Evolutionary conservation across 2,113 vertebrate genomes (phyloP), one percentile per base, ranked within the genome.

Genomic region (Lepisosteus oculatus): DNA sequence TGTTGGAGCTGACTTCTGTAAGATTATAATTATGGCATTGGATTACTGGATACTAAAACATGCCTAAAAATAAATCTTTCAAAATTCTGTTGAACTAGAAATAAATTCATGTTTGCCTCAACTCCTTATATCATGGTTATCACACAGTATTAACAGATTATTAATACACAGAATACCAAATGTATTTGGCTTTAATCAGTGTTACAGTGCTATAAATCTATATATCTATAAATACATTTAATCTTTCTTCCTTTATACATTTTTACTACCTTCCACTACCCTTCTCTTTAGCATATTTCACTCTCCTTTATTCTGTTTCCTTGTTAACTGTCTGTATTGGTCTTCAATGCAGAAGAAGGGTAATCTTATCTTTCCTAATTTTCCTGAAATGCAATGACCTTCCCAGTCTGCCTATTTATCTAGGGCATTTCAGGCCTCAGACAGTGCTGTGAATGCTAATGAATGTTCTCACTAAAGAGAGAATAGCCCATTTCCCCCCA

Each of bases 301-400:
- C 15, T 42, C 15, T 42, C 62, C 29, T 51, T 9, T 51, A 51
- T 51, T 51, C 47, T 51, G n/a, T 11, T 11, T 64, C 12, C 29
- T 9, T 64, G 62, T 11, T 64, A 64, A 11, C 42, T 43, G 29
- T 41, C 62, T 42, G 42, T 64, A 42, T 64, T 64, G 29, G 3
- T 42, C 9, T 43, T 64, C 9, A 64, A 42, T 29, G 9, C 29
- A 42, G 17, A 42, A 64, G 4, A 12, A 9, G 42, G 62, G 62
- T 64, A 29, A 12, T 42, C 12, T 64, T 42, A 64, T 64, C 29
- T 65, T 13, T 44, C 29, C 44, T 65, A 65, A 65, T 65, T 43
- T 43, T 14, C 42, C 42, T 65, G 41, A 6, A 65, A 65, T 4
- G 13, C 68, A 6, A 15, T 12, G 43, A 43, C 15, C 44, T 70